Conservation (phyloP, 2,113 vertebrate genomes). For the Aepyceros melampus region DNA sequence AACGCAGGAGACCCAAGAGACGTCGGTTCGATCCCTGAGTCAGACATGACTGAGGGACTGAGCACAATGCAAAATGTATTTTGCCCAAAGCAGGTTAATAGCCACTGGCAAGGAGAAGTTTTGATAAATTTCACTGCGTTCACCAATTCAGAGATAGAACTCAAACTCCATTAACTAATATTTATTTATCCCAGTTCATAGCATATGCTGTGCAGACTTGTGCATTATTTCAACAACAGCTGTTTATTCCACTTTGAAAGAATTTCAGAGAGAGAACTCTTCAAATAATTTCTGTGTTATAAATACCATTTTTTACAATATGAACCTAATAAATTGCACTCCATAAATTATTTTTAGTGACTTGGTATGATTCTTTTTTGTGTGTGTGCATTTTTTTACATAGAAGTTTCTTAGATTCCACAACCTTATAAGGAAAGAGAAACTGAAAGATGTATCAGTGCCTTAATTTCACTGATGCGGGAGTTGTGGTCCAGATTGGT, state of each 20-base stretch:
- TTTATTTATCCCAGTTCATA: neutral
- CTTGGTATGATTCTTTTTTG: neutral
- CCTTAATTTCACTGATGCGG: neutral
- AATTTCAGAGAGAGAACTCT: neutral
- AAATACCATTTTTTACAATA: neutral
- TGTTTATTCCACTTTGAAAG: neutral
- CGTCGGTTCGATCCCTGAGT: neutral
- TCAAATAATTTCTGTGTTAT: neutral
- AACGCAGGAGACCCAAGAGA: neutral
- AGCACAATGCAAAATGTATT: neutral
- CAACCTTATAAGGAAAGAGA: neutral
- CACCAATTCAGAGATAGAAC: neutral
- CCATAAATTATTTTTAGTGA: neutral
- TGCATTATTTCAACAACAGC: neutral
- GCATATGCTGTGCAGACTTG: neutral
- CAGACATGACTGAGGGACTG: neutral
- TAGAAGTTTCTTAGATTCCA: neutral
- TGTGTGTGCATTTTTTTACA: neutral
- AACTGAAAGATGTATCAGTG: neutral
- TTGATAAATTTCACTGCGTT: neutral
- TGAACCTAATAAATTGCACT: neutral
- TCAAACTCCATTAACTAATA: neutral
- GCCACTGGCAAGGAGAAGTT: neutral
- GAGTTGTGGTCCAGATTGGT: neutral
- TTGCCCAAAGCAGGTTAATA: neutral